Evolutionary conservation across 1,140 invertebrate species (phyloP).

Genomic region (Trichonephila clavata): DNA sequence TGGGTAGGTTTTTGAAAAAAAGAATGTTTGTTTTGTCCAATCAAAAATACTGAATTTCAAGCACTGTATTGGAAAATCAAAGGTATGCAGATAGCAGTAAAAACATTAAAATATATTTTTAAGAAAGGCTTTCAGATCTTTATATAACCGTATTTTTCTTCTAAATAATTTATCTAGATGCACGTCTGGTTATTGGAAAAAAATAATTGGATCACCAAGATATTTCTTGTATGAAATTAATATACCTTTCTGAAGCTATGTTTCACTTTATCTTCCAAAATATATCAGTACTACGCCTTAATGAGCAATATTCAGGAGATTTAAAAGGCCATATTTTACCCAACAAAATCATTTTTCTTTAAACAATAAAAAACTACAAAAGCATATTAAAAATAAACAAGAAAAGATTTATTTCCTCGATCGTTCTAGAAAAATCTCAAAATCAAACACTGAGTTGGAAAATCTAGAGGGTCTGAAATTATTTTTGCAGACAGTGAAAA

Average conservation of each 20-base stretch:
- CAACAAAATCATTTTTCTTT: constrained; percentile 9
- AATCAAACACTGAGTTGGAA: constrained; percentile 36
- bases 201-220: no score
- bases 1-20: no score
- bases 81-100: no score
- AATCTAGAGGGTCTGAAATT: neutral
- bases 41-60: no score
- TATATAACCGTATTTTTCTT: no score
- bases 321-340: neutral
- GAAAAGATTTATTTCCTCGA: constrained; percentile 7
- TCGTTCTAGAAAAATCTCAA: neutral
- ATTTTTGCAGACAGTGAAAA: neutral
- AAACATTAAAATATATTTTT: no score
- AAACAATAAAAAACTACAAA: neutral
- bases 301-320: neutral
- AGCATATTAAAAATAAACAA: neutral
- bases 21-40: no score
- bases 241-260: neutral
- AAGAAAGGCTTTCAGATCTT: no score
- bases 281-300: neutral
- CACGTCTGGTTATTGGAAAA: no score
- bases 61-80: no score
- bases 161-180: no score
- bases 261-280: neutral
- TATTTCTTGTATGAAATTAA: neutral